phyloP scores from a whole-genome alignment of 2,113 vertebrate species.

The Corvus hawaiiensis region DNA sequence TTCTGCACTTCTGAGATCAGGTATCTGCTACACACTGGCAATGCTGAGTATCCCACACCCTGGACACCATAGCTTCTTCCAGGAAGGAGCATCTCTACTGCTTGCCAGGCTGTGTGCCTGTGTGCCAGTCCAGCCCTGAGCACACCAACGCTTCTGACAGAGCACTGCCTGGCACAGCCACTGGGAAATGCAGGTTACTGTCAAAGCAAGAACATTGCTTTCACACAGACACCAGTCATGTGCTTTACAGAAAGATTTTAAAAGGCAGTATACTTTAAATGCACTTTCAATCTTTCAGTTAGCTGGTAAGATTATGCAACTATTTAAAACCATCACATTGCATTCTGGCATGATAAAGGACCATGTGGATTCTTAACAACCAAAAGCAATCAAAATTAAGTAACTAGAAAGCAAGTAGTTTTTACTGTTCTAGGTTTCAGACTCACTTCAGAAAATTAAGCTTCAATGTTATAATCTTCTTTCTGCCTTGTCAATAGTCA shows the following conservation, averaged over 20 bases:
- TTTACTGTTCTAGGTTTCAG: not conserved
- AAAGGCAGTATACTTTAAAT: not conserved
- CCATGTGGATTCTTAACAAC: not conserved
- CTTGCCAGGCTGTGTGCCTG: not conserved
- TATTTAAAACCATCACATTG: not conserved
- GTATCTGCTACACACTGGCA: not conserved
- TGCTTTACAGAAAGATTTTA: not conserved
- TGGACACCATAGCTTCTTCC: not conserved
- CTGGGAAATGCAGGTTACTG: not conserved
- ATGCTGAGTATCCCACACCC: not conserved
- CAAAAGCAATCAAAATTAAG: not conserved
- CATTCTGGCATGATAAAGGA: not conserved
- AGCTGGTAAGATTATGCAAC: not conserved
- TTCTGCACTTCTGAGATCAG: not conserved
- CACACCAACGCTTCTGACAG: not conserved
- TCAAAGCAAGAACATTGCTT: not conserved
- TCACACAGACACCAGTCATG: not conserved
- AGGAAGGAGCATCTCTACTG: not conserved
- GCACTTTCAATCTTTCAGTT: not conserved
- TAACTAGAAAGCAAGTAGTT: not conserved
- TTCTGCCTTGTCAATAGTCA: not conserved
- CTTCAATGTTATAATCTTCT: not conserved
- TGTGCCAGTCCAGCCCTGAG: not conserved
- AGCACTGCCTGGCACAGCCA: not conserved
- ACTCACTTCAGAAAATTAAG: not conserved